These are phyloP conservation scores for Archips crataeganus DNA, from an alignment of 2,888 invertebrate species.

Conservation along the genomic window DNA sequence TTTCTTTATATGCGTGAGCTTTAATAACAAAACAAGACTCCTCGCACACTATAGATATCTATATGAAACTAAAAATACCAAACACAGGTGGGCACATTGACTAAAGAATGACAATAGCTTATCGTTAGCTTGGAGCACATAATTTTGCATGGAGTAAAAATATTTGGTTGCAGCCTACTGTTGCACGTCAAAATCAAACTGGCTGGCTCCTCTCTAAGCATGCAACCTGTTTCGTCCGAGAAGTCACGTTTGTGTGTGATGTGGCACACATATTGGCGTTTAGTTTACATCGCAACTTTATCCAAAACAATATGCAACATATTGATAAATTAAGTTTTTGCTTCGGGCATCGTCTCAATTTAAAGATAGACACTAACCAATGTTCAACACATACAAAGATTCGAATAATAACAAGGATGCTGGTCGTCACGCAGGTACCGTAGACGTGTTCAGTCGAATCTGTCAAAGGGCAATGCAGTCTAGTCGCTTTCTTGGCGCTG, in stretches of 20 bases:
- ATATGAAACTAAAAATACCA: slow-evolving; percentile 63
- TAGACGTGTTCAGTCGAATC: neutral
- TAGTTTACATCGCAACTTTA: neutral
- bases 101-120: slow-evolving; percentile 68
- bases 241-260: neutral
- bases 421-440: slow-evolving; percentile 1
- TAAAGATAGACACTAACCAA: neutral
- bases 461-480: neutral
- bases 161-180: slow-evolving; percentile 54
- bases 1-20: slow-evolving; percentile 18
- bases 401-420: neutral
- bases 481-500: neutral
- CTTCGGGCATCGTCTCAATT: neutral
- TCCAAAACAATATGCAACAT: neutral
- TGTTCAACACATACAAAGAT: neutral
- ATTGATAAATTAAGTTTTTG: neutral
- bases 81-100: slow-evolving; percentile 80
- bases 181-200: slow-evolving; percentile 13
- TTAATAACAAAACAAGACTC: slow-evolving; percentile 42
- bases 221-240: neutral
- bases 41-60: slow-evolving; percentile 50
- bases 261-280: neutral
- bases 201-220: neutral
- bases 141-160: slow-evolving; percentile 55
- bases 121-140: slow-evolving; percentile 59